Percentiles rank a stretch among this genome's conserved stretches.
phyloP scores from a whole-genome alignment of 2,113 vertebrate genomes.

The Mustela lutreola region DNA sequence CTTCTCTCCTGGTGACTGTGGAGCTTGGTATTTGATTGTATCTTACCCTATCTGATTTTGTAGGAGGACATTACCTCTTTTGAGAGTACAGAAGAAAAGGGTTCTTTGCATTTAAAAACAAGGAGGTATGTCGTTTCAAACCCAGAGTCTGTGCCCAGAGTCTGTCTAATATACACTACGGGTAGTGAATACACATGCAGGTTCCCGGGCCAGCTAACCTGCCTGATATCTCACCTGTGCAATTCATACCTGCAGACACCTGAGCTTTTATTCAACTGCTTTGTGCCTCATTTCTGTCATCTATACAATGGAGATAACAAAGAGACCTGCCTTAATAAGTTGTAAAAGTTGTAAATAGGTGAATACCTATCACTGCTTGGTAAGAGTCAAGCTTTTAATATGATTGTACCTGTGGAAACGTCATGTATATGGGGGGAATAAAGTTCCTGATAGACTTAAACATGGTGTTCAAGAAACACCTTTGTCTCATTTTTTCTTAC shows the following conservation, averaged over 20 bases:
- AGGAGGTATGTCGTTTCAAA: background rate
- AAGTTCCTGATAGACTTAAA: background rate
- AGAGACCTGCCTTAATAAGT: background rate
- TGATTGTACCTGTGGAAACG: background rate
- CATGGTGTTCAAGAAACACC: background rate
- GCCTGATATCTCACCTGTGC: background rate
- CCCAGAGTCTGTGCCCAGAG: no score
- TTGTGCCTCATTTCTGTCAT: background rate
- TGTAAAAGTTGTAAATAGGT: background rate
- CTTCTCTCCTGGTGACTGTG: background rate
- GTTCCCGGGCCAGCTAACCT: background rate
- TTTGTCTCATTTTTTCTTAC: background rate
- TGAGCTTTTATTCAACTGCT: background rate
- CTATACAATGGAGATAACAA: background rate
- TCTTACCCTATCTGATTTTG: background rate
- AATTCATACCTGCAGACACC: no score
- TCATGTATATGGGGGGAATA: background rate
- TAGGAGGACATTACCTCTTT: background rate
- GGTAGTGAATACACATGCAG: fast-evolving
- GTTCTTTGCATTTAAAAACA: background rate
- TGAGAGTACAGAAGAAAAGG: background rate
- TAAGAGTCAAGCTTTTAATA: background rate
- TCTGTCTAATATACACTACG: background rate
- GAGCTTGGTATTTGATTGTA: background rate
- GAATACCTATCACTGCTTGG: background rate